Conservation (phyloP, 2,888 invertebrate genomes). For the Nysson spinosus region DNA sequence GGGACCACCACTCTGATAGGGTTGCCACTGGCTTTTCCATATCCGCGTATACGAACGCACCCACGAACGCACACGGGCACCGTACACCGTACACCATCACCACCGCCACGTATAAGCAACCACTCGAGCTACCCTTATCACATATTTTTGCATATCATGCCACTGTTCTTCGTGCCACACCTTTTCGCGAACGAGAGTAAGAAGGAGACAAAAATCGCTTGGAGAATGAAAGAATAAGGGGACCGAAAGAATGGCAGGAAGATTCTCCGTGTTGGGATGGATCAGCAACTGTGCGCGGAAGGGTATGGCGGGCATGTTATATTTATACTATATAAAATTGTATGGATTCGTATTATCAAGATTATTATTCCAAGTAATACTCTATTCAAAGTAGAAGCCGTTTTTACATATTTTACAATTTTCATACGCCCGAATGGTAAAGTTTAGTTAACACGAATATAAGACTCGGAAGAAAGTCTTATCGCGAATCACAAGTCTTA, state of each 20-base stretch:
- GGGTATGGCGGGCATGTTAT: neutral
- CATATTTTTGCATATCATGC: conserved; percentile 72
- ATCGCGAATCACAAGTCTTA: too few species aligned
- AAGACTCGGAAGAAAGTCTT: too few species aligned
- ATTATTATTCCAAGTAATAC: neutral
- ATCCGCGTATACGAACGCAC: conserved; percentile 53
- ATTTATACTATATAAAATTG: neutral
- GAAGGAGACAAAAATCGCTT: conserved; percentile 41
- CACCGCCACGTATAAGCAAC: conserved; percentile 24
- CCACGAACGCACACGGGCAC: conserved; percentile 35
- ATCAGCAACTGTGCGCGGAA: neutral
- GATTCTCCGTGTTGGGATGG: conserved; percentile 17
- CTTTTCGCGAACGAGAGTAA: conserved; percentile 47
- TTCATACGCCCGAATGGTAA: too few species aligned
- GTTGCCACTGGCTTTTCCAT: conserved; percentile 66
- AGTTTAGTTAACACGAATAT: too few species aligned
- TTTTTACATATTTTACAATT: neutral
- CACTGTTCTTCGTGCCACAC: conserved; percentile 57
- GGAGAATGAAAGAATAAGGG: conserved; percentile 38
- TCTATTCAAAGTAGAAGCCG: too few species aligned
- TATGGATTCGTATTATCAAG: neutral
- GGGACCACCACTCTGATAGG: conserved; percentile 66
- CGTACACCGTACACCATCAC: too few species aligned
- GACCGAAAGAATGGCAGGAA: conserved; percentile 24
- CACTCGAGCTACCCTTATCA: conserved; percentile 67